Percentiles rank a stretch among this genome's conserved stretches.
phyloP scores from a whole-genome alignment of 2,797 vertebrate genomes.

The Nannoperca australis region DNA sequence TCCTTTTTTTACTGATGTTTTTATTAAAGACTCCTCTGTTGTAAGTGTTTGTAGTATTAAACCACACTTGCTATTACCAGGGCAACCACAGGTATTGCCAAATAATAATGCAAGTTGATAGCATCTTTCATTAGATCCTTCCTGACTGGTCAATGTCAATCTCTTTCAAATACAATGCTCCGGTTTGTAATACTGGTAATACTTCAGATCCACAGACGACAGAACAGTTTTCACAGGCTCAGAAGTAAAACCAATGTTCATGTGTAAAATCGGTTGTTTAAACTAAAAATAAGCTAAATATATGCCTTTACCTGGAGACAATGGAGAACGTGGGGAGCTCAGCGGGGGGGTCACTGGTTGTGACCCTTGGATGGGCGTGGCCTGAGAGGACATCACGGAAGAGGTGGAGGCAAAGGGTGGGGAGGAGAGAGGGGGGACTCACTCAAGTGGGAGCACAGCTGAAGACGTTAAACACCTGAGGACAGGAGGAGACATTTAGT shows the following conservation, averaged over 20 bases:
- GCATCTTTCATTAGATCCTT: no score
- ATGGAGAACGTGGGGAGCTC: constrained; percentile 60
- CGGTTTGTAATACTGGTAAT: neutral
- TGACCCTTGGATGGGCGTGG: constrained; percentile 53
- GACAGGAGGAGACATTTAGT: neutral
- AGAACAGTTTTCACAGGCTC: neutral
- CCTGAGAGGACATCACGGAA: constrained; percentile 80
- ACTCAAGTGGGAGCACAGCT: neutral
- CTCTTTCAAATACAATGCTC: neutral
- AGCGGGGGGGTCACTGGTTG: constrained; percentile 75
- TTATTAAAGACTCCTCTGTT: no score
- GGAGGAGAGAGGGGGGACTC: neutral
- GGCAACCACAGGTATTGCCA: no score
- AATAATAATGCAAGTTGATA: neutral
- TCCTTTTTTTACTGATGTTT: no score
- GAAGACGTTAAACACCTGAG: constrained; percentile 40
- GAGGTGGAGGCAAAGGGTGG: neutral
- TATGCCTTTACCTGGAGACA: constrained; percentile 52
- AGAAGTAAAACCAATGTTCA: neutral
- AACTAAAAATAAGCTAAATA: no score
- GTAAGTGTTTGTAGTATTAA: neutral
- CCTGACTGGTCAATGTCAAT: no score
- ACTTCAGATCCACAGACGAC: neutral
- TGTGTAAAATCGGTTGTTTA: neutral
- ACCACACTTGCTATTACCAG: neutral